These are phyloP conservation scores for Naja naja DNA, from an alignment of 2,113 vertebrate species.

Conservation along the genomic window DNA sequence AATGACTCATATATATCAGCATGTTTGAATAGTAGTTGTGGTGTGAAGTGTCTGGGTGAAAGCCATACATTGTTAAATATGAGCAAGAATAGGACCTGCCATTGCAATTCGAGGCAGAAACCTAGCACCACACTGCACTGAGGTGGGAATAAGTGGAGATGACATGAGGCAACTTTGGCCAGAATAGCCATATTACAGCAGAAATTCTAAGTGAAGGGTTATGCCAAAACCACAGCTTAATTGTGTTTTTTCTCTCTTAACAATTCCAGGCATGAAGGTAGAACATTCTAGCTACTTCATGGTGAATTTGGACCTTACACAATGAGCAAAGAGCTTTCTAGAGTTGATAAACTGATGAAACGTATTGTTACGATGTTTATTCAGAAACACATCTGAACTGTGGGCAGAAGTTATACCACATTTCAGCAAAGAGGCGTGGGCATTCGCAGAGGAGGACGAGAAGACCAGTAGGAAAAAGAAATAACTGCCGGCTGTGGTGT, in stretches of 20 bases:
- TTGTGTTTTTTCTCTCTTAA: background rate
- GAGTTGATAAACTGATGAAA: background rate
- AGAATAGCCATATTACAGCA: constrained; percentile 6
- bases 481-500: background rate
- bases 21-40: constrained; percentile 72
- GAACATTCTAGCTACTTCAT: background rate
- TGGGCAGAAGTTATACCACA: background rate
- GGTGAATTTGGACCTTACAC: constrained; percentile 14
- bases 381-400: background rate
- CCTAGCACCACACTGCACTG: constrained; percentile 48
- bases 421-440: background rate
- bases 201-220: constrained; percentile 16
- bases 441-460: background rate
- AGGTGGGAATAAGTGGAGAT: constrained; percentile 50
- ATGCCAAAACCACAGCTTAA: background rate
- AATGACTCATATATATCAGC: constrained; percentile 69
- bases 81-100: constrained; percentile 44
- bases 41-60: constrained; percentile 60
- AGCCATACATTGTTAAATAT: constrained; percentile 38
- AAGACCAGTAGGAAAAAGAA: background rate
- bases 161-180: constrained; percentile 28
- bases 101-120: constrained; percentile 47
- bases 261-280: background rate
- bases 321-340: background rate
- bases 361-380: background rate